Percentiles rank a stretch among this genome's conserved stretches.
Evolutionary conservation across 2,113 vertebrate genomes (phyloP).

Genomic region (Scopus umbretta): DNA sequence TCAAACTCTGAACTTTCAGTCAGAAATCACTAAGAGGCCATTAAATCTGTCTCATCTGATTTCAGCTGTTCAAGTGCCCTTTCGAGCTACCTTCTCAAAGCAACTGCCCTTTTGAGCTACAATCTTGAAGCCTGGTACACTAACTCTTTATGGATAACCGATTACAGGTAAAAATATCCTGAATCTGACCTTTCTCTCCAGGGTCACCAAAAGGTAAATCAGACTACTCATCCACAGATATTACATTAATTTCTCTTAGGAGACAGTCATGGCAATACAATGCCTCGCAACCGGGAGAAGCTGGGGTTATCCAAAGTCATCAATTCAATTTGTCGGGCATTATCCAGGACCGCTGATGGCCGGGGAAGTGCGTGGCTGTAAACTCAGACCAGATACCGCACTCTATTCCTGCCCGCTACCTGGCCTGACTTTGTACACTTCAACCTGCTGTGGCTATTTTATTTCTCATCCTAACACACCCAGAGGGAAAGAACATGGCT

Average conservation of each 20-base stretch:
- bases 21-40: slow-evolving; percentile 26
- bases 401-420: background rate
- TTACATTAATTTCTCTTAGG: slow-evolving; percentile 31
- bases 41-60: slow-evolving; percentile 55
- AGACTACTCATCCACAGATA: slow-evolving; percentile 34
- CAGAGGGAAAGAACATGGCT: background rate
- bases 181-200: slow-evolving; percentile 43
- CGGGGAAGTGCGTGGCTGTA: background rate
- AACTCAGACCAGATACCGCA: background rate
- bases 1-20: slow-evolving; percentile 42
- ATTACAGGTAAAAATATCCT: slow-evolving; percentile 47
- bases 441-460: background rate
- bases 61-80: slow-evolving; percentile 51
- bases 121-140: background rate
- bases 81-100: slow-evolving; percentile 44
- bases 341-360: background rate
- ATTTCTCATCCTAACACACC: background rate
- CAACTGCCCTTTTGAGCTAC: slow-evolving; percentile 59
- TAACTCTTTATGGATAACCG: slow-evolving; percentile 23
- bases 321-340: slow-evolving; percentile 15
- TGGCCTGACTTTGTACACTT: background rate
- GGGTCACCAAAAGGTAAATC: slow-evolving; percentile 48
- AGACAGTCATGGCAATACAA: background rate
- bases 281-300: background rate
- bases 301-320: background rate